Evolutionary conservation across 92 coral and sea anemone species (phyloP).

Genomic region (Phenganax stokvisi): DNA sequence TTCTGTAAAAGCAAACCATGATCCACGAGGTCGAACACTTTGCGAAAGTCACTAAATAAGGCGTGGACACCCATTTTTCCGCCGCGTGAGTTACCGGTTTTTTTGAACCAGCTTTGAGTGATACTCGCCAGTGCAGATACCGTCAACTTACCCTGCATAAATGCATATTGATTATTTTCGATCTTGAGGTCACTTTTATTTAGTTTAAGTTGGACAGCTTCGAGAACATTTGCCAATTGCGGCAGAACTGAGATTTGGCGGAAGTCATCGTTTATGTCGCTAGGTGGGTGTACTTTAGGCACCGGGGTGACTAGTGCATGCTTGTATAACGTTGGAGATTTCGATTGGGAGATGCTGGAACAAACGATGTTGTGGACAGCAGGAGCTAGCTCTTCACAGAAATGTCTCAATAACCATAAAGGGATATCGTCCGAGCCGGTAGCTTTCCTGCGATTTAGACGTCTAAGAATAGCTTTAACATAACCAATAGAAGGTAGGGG

Average conservation of each 20-base stretch:
- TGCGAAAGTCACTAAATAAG: background rate
- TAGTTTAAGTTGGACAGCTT: constrained; percentile 17
- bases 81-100: constrained; percentile 12
- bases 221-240: constrained; percentile 30
- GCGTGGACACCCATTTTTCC: constrained; percentile 36
- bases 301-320: constrained; percentile 32
- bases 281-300: constrained; percentile 16
- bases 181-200: constrained; percentile 20
- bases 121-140: constrained; percentile 11
- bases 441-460: background rate
- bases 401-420: constrained; percentile 8
- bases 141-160: constrained; percentile 17
- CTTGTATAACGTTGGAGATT: constrained; percentile 20
- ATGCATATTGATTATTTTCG: constrained; percentile 37
- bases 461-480: background rate
- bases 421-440: background rate
- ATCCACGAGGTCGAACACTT: constrained; percentile 23
- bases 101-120: constrained; percentile 30
- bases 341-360: background rate
- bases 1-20: constrained; percentile 28
- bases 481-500: constrained; percentile 15
- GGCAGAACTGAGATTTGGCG: constrained; percentile 37
- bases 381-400: constrained; percentile 12
- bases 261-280: constrained; percentile 30
- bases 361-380: constrained; percentile 11